Conservation (phyloP, 1,140 invertebrate species). For the Melanaphis sacchari region DNA sequence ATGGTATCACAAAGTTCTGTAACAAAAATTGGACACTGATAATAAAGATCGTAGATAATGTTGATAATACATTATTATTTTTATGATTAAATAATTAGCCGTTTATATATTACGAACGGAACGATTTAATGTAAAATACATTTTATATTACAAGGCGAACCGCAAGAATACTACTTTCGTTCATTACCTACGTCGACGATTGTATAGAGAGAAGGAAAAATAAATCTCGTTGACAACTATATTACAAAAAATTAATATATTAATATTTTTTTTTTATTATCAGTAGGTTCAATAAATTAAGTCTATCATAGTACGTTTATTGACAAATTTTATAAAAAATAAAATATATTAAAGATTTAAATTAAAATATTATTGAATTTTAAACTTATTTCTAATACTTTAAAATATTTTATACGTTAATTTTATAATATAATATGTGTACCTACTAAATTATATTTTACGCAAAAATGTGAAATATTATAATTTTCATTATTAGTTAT, state of each 20-base stretch:
- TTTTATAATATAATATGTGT: not conserved
- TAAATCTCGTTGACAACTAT: not conserved
- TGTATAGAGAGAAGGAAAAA: not conserved
- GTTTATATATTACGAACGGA: not conserved
- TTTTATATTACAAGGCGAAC: slow-evolving; percentile 53
- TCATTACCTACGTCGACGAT: not conserved
- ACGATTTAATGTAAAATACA: not conserved
- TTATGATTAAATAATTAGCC: not conserved
- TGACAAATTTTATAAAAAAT: not conserved
- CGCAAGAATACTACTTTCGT: slow-evolving; percentile 47
- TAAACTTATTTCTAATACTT: not conserved
- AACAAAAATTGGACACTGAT: not conserved
- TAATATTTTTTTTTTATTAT: slow-evolving; percentile 7
- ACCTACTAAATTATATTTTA: not conserved
- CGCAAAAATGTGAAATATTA: not conserved
- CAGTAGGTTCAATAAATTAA: not conserved
- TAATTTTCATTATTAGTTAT: not conserved
- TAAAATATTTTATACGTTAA: not conserved
- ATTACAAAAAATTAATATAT: not conserved
- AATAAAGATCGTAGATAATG: not conserved
- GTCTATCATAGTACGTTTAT: not conserved
- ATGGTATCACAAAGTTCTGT: not conserved
- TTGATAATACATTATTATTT: not conserved
- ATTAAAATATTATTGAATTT: not conserved
- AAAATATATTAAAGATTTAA: not conserved